Percentiles rank a stretch among this genome's conserved stretches.
Evolutionary conservation across 2,797 vertebrate genomes (phyloP).

Genomic region (Cirrhinus mrigala): DNA sequence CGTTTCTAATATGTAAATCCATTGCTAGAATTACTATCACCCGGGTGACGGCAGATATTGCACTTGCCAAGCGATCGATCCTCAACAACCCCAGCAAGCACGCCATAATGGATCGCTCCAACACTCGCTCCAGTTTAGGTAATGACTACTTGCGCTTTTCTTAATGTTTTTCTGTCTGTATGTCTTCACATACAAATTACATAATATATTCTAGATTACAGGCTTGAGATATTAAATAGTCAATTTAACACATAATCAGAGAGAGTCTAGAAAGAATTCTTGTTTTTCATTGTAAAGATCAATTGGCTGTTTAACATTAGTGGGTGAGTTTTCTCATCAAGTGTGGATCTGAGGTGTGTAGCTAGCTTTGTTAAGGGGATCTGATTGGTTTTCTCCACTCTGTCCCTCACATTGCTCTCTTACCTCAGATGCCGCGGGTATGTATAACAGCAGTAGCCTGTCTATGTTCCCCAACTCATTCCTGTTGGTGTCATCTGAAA

Average conservation of each 20-base stretch:
- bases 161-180: neutral
- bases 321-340: neutral
- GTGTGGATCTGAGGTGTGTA: slow-evolving; percentile 33
- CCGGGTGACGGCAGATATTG: slow-evolving; percentile 96
- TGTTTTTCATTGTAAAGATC: neutral
- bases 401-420: slow-evolving; percentile 82
- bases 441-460: slow-evolving; percentile 76
- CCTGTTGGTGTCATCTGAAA: slow-evolving; percentile 39
- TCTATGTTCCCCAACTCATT: slow-evolving; percentile 57
- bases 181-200: neutral
- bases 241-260: neutral
- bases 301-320: neutral
- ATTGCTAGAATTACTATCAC: slow-evolving; percentile 93
- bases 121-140: slow-evolving; percentile 95
- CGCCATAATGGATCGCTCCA: slow-evolving; percentile 95
- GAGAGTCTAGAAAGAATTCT: neutral
- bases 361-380: slow-evolving; percentile 44
- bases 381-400: slow-evolving; percentile 84
- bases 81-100: slow-evolving; percentile 99
- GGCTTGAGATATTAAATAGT: neutral
- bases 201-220: neutral
- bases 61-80: slow-evolving; percentile 96
- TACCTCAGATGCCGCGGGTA: slow-evolving; percentile 90
- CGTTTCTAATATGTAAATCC: slow-evolving; percentile 28
- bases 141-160: slow-evolving; percentile 55